Evolutionary conservation across 2,888 invertebrate species (phyloP).

Genomic region (Drosophila affinis): DNA sequence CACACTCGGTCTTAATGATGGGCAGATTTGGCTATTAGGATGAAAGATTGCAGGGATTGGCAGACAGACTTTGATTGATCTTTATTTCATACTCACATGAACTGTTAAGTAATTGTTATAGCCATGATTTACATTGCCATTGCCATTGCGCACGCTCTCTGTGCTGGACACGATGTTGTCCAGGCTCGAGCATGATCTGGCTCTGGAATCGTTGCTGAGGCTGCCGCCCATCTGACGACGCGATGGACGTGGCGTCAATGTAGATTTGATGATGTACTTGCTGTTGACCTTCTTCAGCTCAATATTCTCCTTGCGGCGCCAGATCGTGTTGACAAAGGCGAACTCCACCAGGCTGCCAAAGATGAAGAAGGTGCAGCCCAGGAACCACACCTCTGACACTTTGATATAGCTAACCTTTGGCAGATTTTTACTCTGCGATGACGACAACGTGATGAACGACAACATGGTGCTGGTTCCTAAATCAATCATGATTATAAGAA

Average conservation of each 20-base stretch:
- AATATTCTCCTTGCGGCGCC: conserved; percentile 81
- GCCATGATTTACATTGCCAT: conserved; percentile 77
- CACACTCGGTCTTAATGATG: conserved; percentile 80
- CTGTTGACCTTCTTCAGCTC: conserved; percentile 81
- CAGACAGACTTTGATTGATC: background rate
- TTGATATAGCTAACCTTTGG: conserved; percentile 82
- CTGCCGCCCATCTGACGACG: conserved; percentile 73
- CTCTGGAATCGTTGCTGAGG: conserved; percentile 83
- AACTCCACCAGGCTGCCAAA: conserved; percentile 81
- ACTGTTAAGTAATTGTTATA: conserved; percentile 84
- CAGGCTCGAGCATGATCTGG: conserved; percentile 88
- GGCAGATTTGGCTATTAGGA: conserved; percentile 69
- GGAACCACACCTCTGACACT: conserved; percentile 80
- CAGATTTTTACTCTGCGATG: conserved; percentile 79
- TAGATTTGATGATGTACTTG: conserved; percentile 80
- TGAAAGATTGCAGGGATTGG: background rate
- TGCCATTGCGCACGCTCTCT: conserved; percentile 85
- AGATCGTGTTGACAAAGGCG: conserved; percentile 81
- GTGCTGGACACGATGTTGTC: conserved; percentile 89
- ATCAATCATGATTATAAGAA: background rate
- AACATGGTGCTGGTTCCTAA: conserved; percentile 81
- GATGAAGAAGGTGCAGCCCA: conserved; percentile 81
- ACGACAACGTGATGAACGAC: conserved; percentile 80
- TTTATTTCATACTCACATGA: conserved; percentile 65
- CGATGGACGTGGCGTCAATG: conserved; percentile 79